Conservation (phyloP, 2,888 invertebrate genomes). For the Cerastis leucographa region DNA sequence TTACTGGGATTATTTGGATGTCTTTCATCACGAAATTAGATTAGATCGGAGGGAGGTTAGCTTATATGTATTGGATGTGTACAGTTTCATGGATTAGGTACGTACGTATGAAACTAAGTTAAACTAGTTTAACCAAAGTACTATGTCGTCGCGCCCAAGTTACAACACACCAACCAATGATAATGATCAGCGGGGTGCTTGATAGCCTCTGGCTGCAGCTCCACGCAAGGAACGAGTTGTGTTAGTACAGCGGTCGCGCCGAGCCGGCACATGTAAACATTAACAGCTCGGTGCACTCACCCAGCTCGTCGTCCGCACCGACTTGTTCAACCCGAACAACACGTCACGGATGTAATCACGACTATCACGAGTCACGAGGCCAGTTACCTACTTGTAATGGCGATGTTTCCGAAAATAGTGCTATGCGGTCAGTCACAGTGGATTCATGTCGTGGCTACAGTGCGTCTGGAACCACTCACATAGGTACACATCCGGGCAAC, state of each 20-base stretch:
- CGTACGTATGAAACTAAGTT: too few relatives aligned
- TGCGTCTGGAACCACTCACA: not conserved
- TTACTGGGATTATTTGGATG: not conserved
- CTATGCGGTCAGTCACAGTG: not conserved
- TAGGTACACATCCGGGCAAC: not conserved
- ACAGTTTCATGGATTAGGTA: not conserved
- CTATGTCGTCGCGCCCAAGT: not conserved
- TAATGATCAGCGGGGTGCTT: not conserved
- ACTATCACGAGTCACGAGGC: constrained; percentile 52
- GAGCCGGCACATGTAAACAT: constrained; percentile 5
- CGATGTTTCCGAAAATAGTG: constrained; percentile 50
- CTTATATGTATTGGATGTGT: not conserved
- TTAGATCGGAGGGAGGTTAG: not conserved
- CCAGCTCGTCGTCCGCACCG: not conserved
- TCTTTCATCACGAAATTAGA: not conserved
- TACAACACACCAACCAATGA: not conserved
- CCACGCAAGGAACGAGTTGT: not conserved
- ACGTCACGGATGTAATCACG: constrained; percentile 66
- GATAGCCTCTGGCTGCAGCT: not conserved
- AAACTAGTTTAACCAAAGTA: not conserved
- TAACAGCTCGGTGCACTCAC: not conserved
- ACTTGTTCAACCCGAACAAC: constrained; percentile 39
- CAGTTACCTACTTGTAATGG: constrained; percentile 40
- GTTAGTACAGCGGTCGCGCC: not conserved
- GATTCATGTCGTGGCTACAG: not conserved